Evolutionary conservation across 2,797 vertebrate genomes (phyloP), one percentile per base, ranked within the genome.

Genomic region (Moxostoma hubbsi): DNA sequence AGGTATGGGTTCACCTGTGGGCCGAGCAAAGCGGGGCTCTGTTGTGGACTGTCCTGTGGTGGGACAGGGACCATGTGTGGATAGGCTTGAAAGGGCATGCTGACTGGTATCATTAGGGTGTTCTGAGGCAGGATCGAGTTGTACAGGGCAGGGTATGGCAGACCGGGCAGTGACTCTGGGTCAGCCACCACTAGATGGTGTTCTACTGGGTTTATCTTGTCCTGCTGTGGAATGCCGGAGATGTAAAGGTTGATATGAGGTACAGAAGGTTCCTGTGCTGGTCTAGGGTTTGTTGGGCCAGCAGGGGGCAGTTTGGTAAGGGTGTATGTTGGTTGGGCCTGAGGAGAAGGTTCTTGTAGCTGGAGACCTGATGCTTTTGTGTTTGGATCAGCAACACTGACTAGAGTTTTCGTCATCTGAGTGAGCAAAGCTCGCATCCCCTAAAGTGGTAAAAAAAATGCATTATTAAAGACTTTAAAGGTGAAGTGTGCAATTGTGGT

Each of bases 361-460:
- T 36, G n/a, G 7, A 18, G 46, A 70, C 16, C 45, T 16, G n/a
- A 13, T 6, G 63, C 45, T 65, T 47, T 65, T 47, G 63, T 47
- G 46, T 45, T 65, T 16, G 46, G 13, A 0, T 45, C n/a, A 9
- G 58, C 54, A 7, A 67, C 15, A 10, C 9, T 67, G 7, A 46
- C 45, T 9, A 77, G 68, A 55, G 46, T 72, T 24, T 67, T 12
- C 46, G 16, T 47, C 53, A 76, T 57, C 51, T 81, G 51, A 8
- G 24, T 61, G n/a, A 77, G 11, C 54, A 77, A n/a, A 24, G 13
- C 11, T 18, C 46, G 61, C 36, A 73, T 3, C 16, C n/a, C 46
- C 24, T 62, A 12, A 10, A 11, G 24, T 6, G 11, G 9, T 49
- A 4, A 77, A 73, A 10, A 13, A 18, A 16, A 11, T 45, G 46